These are phyloP conservation scores for Alcis repandata DNA, from an alignment of 2,888 invertebrate species.

Conservation along the genomic window DNA sequence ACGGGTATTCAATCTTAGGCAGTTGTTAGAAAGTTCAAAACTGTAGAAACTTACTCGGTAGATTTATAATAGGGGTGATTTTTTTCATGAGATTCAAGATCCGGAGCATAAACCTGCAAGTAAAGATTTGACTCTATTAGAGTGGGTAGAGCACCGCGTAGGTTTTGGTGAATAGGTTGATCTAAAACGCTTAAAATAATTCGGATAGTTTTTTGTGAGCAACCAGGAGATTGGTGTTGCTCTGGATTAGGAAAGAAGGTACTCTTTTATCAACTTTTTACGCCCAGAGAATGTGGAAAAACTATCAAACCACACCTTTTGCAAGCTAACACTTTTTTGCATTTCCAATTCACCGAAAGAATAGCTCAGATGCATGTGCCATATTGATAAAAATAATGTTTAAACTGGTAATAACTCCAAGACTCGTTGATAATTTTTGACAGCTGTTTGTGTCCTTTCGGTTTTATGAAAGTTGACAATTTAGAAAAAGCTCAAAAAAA, in stretches of 20 bases:
- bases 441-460: constrained; percentile 62
- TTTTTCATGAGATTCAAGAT: constrained; percentile 67
- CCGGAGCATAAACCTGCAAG: constrained; percentile 66
- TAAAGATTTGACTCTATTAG: neutral
- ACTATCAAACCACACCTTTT: constrained; percentile 61
- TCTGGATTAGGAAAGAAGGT: neutral
- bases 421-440: constrained; percentile 74
- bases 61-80: constrained; percentile 55
- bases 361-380: constrained; percentile 68
- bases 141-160: no score
- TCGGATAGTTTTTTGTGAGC: no score
- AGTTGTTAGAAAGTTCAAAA: neutral
- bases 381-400: constrained; percentile 72
- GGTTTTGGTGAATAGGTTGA: no score
- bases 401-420: constrained; percentile 67
- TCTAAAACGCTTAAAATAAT: no score
- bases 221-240: no score
- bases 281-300: neutral
- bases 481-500: constrained; percentile 66
- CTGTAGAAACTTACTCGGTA: constrained; percentile 62
- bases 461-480: constrained; percentile 65
- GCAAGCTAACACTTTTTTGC: constrained; percentile 76
- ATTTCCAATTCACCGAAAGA: constrained; percentile 77
- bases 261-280: neutral
- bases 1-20: no score